phyloP scores from a whole-genome alignment of 2,113 vertebrate species.

The Pao palembangensis region DNA sequence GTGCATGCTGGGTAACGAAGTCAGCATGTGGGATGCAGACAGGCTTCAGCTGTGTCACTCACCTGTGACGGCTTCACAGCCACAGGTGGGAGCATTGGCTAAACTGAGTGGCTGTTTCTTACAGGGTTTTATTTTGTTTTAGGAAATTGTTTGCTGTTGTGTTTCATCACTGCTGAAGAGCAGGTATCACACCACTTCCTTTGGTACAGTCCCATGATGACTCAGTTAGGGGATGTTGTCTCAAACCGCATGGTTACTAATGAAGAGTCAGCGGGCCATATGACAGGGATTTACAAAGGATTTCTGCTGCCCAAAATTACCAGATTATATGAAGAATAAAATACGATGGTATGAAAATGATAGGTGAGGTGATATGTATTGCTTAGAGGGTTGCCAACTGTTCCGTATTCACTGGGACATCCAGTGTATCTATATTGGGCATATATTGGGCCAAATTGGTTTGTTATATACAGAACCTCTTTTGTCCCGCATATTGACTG shows the following conservation, averaged over 20 bases:
- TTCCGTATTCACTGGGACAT: too few species aligned
- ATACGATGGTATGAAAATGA: too few species aligned
- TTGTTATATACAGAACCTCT: too few species aligned
- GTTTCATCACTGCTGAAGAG: too few species aligned
- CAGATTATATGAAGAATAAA: background rate
- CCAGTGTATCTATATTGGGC: too few species aligned
- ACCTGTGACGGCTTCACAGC: slow-evolving; percentile 34
- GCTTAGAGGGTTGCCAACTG: too few species aligned
- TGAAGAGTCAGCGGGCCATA: background rate
- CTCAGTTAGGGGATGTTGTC: background rate
- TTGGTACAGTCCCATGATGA: background rate
- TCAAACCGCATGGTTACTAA: background rate
- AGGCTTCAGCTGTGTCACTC: slow-evolving; percentile 41
- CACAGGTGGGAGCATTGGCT: slow-evolving; percentile 1
- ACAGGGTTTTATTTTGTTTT: too few species aligned
- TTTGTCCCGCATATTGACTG: too few species aligned
- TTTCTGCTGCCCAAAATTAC: background rate
- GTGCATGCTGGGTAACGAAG: slow-evolving; percentile 52
- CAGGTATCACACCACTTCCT: slow-evolving; percentile 19
- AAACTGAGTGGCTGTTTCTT: too few species aligned
- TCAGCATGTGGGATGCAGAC: slow-evolving; percentile 36
- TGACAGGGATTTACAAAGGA: background rate
- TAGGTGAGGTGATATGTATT: too few species aligned
- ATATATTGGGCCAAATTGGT: too few species aligned
- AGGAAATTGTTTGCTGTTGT: too few species aligned